phyloP scores from a whole-genome alignment of 2,113 vertebrate species.

The Garra rufa region DNA sequence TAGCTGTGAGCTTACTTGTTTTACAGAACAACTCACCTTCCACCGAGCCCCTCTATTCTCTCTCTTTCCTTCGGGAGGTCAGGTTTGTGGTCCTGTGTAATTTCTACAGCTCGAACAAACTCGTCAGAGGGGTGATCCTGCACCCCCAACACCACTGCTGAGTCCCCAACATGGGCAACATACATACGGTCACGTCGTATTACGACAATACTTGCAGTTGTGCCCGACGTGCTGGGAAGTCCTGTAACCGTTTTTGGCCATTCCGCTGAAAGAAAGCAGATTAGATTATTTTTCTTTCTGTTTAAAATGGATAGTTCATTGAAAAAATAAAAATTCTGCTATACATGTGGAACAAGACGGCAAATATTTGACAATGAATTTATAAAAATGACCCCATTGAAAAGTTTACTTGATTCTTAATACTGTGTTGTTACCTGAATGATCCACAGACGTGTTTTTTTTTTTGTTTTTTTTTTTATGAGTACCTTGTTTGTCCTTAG shows the following conservation, averaged over 20 bases:
- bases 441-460: too few species aligned
- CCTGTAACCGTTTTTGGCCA: constrained; percentile 98
- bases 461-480: too few species aligned
- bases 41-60: constrained; percentile 95
- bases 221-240: constrained; percentile 95
- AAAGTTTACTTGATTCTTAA: too few species aligned
- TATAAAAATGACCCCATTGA: too few species aligned
- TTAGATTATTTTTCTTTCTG: too few species aligned
- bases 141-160: constrained; percentile 92
- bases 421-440: too few species aligned
- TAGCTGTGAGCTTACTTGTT: background rate
- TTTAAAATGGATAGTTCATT: background rate
- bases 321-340: background rate
- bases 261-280: constrained; percentile 78
- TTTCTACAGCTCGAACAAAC: constrained; percentile 88
- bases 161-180: constrained; percentile 96
- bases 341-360: background rate
- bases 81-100: constrained; percentile 97
- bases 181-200: constrained; percentile 94
- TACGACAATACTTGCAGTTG: constrained; percentile 94
- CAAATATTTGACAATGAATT: too few species aligned
- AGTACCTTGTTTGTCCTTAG: too few species aligned
- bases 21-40: constrained; percentile 80
- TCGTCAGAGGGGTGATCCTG: constrained; percentile 88
- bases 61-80: constrained; percentile 95